Conservation (phyloP, 2,113 vertebrate species). For the Triplophysa rosa region DNA sequence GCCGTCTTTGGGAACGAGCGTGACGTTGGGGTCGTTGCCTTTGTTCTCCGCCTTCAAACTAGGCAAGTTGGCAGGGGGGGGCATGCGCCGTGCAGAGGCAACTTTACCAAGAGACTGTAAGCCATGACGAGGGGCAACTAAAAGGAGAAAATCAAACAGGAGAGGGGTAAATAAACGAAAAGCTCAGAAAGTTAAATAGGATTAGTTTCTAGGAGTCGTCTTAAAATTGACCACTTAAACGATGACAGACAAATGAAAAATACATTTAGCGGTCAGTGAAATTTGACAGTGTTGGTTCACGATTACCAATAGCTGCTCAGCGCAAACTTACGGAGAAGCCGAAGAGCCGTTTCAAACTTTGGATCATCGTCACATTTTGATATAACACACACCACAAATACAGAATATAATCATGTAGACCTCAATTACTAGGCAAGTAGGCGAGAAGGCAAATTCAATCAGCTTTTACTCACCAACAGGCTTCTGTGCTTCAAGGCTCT, state of each 20-base stretch:
- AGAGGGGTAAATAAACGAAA: slow-evolving; percentile 47
- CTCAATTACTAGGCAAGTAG: no score
- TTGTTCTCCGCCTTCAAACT: slow-evolving; percentile 97
- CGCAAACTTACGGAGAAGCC: no score
- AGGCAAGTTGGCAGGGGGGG: slow-evolving; percentile 92
- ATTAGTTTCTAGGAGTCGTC: neutral
- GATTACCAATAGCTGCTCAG: no score
- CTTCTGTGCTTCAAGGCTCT: slow-evolving; percentile 96
- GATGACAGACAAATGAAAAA: neutral
- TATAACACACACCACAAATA: no score
- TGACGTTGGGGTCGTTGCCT: slow-evolving; percentile 96
- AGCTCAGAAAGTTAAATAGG: slow-evolving; percentile 27
- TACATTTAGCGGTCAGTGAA: neutral
- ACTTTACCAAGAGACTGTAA: slow-evolving; percentile 97
- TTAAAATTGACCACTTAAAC: neutral
- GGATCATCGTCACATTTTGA: no score
- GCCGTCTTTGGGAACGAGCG: slow-evolving; percentile 95
- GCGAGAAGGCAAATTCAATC: neutral
- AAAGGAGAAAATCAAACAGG: slow-evolving; percentile 18
- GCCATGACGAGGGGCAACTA: slow-evolving; percentile 94
- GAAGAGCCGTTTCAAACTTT: no score
- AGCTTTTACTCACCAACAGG: slow-evolving; percentile 82
- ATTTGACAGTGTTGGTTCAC: neutral
- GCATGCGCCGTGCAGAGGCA: slow-evolving; percentile 93
- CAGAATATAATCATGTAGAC: no score